Evolutionary conservation across 2,113 vertebrate species (phyloP), one percentile per base, ranked within the genome.

Genomic region (Hydrochoerus hydrochaeris): DNA sequence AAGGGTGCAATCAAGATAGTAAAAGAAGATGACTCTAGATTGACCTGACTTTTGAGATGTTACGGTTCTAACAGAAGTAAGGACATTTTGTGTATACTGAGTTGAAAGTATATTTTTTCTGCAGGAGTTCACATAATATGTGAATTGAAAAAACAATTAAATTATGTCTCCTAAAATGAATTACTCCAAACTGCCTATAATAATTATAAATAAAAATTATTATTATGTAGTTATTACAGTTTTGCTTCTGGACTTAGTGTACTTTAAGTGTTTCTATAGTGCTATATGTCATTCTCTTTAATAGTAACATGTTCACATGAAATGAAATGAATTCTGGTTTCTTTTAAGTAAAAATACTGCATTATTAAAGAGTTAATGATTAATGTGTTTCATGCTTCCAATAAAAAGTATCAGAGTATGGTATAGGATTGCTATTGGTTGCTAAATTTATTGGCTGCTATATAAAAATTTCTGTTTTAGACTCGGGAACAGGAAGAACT

Each of bases 401-500:
- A 69, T 54, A 90, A 94, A 80, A 54, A 60, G 17, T 52, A 82
- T 94, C 9, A 77, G 17, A 58, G 7, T 91, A 7, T 87, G 14
- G 20, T 60, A 30, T n/a, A 88, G 26, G 26, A 77, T 94, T 88
- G 73, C 41, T 96, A 11, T 94, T 85, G 69, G 17, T 62, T 89
- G 75, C 22, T 95, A 73, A 90, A 30, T 69, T 88, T 84, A 49
- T 7, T 77, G 38, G 85, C 57, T 7, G 11, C 41, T 75, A 41
- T 88, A 20, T 62, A 41, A 57, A 85, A 44, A 17, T 97, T 97
- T 96, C 63, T 88, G 26, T 97, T 97, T 98, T 98, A 99, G 99
- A 99, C 99, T 0, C 99, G 99, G 85, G 99, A 99, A 97, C 99
- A 99, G 98, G 99, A 99, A 87, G 99, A 99, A 97, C 90, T 99